These are phyloP conservation scores for Epinotia bilunana DNA, from an alignment of 2,888 invertebrate species.

Conservation along the genomic window DNA sequence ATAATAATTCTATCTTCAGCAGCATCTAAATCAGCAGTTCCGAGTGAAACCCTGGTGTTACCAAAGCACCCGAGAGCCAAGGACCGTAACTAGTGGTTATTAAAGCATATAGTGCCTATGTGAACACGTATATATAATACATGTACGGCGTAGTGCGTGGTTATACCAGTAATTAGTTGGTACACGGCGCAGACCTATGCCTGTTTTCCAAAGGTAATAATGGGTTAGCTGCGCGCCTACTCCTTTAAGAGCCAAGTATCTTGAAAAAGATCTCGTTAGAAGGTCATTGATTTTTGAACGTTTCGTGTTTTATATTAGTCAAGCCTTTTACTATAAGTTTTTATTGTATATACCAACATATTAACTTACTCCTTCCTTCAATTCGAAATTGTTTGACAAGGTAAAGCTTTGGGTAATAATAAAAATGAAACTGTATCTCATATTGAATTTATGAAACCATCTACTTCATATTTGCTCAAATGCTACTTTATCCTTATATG, in stretches of 20 bases:
- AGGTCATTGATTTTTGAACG: not conserved
- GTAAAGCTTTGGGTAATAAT: not conserved
- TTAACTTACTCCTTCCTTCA: not conserved
- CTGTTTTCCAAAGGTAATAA: conserved; percentile 6
- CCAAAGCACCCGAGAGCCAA: not conserved
- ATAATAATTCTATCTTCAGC: not conserved
- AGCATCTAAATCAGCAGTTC: not conserved
- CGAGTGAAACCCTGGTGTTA: conserved; percentile 1
- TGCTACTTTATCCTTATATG: conserved; percentile 29
- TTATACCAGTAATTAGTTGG: conserved; percentile 25
- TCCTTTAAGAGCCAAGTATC: not conserved
- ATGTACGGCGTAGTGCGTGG: not conserved
- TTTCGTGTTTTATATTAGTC: not conserved
- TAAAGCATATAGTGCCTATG: conserved; percentile 2
- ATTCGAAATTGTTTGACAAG: not conserved
- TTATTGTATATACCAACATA: too few species aligned
- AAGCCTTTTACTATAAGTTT: not conserved
- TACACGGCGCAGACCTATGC: not conserved
- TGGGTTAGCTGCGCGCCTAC: not conserved
- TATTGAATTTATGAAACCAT: conserved; percentile 3
- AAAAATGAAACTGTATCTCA: not conserved
- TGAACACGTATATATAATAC: not conserved
- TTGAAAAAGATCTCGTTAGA: not conserved
- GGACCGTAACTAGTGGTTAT: conserved; percentile 6
- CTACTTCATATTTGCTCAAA: conserved; percentile 19